Percentiles rank a stretch among this genome's conserved stretches.
These are phyloP conservation scores for Quiscalus mexicanus DNA, from an alignment of 2,113 vertebrate species.

Conservation along the genomic window DNA sequence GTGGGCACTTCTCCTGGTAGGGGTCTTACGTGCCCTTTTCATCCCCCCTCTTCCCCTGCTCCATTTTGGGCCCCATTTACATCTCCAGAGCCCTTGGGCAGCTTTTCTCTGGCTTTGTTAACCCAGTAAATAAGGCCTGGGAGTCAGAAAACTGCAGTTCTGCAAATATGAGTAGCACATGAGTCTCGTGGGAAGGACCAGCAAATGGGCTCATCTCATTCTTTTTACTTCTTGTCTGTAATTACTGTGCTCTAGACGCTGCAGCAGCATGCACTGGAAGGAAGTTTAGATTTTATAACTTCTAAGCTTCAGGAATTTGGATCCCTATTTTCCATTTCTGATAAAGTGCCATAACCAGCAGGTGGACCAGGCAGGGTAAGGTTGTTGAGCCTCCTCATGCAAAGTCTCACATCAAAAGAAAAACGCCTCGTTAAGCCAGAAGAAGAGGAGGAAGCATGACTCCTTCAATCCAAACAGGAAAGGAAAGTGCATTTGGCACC, in stretches of 20 bases:
- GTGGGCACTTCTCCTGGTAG: not conserved
- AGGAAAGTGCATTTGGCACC: not conserved
- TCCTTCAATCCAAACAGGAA: not conserved
- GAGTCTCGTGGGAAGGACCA: not conserved
- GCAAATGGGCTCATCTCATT: not conserved
- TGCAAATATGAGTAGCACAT: not conserved
- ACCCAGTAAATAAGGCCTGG: not conserved
- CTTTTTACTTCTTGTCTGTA: not conserved
- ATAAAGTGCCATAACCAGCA: not conserved
- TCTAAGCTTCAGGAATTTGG: not conserved
- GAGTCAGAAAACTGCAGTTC: not conserved
- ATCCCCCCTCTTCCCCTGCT: accelerated
- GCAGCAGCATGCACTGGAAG: not conserved
- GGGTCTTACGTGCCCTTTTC: not conserved
- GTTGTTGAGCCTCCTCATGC: not conserved
- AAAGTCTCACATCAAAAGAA: not conserved
- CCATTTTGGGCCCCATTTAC: not conserved
- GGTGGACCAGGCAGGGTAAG: not conserved
- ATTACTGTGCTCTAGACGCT: not conserved
- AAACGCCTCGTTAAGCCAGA: not conserved
- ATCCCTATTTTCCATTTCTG: not conserved
- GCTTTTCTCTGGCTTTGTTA: not conserved
- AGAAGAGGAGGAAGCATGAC: not conserved
- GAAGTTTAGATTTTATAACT: not conserved
- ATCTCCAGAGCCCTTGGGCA: not conserved